phyloP scores from a whole-genome alignment of 2,113 vertebrate species.

The Onychostoma macrolepis region DNA sequence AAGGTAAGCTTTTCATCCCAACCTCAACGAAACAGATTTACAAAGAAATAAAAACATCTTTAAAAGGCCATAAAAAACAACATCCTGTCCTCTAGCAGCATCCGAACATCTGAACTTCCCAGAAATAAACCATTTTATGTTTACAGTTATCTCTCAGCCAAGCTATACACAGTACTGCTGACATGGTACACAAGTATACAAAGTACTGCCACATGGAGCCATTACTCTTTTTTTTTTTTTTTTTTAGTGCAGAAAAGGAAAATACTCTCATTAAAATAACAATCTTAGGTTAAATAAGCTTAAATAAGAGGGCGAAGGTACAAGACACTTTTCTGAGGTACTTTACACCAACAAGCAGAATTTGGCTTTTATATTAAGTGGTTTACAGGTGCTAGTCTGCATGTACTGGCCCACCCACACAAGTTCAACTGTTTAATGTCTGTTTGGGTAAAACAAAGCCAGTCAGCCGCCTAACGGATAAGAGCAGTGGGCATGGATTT shows the following conservation, averaged over 20 bases:
- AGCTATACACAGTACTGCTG: slow-evolving; percentile 71
- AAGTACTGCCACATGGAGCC: slow-evolving; percentile 47
- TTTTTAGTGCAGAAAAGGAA: slow-evolving; percentile 75
- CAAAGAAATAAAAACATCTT: slow-evolving; percentile 77
- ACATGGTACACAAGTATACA: slow-evolving; percentile 37
- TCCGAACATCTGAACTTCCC: slow-evolving; percentile 65
- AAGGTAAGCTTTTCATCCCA: slow-evolving; percentile 79
- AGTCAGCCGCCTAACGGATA: not conserved
- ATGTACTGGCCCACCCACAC: not conserved
- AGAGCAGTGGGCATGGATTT: slow-evolving; percentile 15
- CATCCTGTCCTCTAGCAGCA: slow-evolving; percentile 80
- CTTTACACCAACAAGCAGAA: slow-evolving; percentile 83
- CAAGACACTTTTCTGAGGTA: slow-evolving; percentile 82
- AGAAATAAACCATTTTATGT: slow-evolving; percentile 66
- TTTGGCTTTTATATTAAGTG: slow-evolving; percentile 70
- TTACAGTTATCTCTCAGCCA: slow-evolving; percentile 61
- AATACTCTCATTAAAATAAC: slow-evolving; percentile 79
- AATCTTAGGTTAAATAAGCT: slow-evolving; percentile 86
- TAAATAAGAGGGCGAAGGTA: slow-evolving; percentile 87
- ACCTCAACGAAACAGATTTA: slow-evolving; percentile 83
- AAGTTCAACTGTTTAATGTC: not conserved
- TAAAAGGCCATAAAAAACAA: slow-evolving; percentile 80
- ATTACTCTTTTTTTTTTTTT: slow-evolving; percentile 53
- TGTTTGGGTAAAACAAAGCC: not conserved
- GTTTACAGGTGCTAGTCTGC: slow-evolving; percentile 4